A percentile compares a stretch with the other conserved stretches of the same genome.
Evolutionary conservation across 53 echinoderm and acorn worm species (phyloP).

Genomic region (Arbacia lixula): DNA sequence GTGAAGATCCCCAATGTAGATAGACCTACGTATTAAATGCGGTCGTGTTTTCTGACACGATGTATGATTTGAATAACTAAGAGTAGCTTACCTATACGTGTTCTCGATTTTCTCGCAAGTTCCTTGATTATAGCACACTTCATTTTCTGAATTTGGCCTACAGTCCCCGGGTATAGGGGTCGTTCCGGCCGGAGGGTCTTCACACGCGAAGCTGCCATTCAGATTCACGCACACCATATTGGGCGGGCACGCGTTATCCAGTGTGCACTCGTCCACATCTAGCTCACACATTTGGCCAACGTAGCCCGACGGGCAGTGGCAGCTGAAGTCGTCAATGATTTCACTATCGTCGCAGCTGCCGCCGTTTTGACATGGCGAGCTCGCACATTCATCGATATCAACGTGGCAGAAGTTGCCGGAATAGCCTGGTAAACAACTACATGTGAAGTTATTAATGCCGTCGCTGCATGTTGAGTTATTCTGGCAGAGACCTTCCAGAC

Average conservation of each 20-base stretch:
- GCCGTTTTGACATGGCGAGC: conserved; percentile 24
- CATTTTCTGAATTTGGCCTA: conserved; percentile 28
- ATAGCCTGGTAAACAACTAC: conserved; percentile 15
- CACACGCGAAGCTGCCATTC: conserved; percentile 33
- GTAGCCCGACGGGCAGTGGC: conserved; percentile 31
- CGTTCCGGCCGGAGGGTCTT: neutral
- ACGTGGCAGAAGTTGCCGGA: conserved; percentile 21
- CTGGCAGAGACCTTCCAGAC: conserved; percentile 30
- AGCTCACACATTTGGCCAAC: neutral
- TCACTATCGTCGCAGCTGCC: conserved; percentile 16
- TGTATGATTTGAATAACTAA: too few relatives aligned
- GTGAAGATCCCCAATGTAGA: too few relatives aligned
- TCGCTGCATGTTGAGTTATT: conserved; percentile 56
- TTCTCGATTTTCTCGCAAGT: neutral
- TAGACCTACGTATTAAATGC: too few relatives aligned
- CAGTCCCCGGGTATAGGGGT: conserved; percentile 29
- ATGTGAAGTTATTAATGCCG: conserved; percentile 41
- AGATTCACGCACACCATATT: conserved; percentile 25
- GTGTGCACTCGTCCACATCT: conserved; percentile 33
- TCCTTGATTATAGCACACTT: conserved; percentile 39
- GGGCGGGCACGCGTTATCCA: neutral
- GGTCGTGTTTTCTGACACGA: too few relatives aligned
- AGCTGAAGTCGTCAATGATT: conserved; percentile 3
- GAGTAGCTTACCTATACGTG: neutral
- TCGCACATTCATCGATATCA: conserved; percentile 21